phyloP scores from a whole-genome alignment of 2,888 invertebrate genomes.

The Dolichopus griseipennis region DNA sequence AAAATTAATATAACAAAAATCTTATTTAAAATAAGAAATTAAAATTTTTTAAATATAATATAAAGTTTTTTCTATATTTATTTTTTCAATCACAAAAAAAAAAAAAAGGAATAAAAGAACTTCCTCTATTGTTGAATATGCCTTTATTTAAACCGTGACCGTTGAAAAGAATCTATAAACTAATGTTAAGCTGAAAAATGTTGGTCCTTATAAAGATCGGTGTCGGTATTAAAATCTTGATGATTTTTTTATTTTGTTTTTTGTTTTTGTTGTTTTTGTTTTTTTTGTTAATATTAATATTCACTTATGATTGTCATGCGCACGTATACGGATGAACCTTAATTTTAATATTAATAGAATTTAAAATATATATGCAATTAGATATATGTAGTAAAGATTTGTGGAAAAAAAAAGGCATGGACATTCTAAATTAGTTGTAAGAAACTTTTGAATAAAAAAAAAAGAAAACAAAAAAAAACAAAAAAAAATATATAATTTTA shows the following conservation, averaged over 20 bases:
- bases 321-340: neutral
- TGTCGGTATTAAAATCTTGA: neutral
- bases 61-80: neutral
- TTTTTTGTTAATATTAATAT: too few species aligned
- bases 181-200: neutral
- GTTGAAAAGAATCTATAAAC: neutral
- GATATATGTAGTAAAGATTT: too few species aligned
- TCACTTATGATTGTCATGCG: neutral
- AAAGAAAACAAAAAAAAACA: too few species aligned
- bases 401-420: too few species aligned
- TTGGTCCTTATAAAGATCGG: neutral
- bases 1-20: neutral
- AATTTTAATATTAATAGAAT: neutral
- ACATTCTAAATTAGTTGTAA: too few species aligned
- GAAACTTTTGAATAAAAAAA: too few species aligned
- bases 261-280: neutral
- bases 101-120: too few species aligned
- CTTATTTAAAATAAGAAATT: neutral
- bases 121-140: neutral
- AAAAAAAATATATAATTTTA: too few species aligned
- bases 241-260: neutral
- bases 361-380: neutral
- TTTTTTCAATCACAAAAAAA: neutral
- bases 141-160: neutral
- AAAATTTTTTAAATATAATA: neutral